Evolutionary conservation across 2,113 vertebrate species (phyloP).

Genomic region (Tursiops truncatus): DNA sequence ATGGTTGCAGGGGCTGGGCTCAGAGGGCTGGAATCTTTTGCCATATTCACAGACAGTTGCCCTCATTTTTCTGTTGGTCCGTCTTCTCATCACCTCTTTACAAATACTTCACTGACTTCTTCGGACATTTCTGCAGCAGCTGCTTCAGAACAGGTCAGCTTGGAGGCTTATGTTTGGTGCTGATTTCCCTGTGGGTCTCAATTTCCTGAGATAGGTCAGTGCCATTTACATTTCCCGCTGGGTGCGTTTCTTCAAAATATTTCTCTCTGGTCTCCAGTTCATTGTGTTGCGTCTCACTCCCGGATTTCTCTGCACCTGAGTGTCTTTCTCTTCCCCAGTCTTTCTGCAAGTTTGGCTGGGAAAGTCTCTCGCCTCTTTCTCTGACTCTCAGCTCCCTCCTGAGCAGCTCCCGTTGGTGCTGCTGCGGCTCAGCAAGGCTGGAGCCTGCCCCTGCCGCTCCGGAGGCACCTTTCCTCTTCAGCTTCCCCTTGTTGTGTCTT

Average conservation of each 20-base stretch:
- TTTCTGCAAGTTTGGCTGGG: background rate
- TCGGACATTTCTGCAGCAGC: slow-evolving; percentile 15
- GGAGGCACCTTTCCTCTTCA: background rate
- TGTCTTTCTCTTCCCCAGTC: background rate
- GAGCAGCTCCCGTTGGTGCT: background rate
- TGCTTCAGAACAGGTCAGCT: background rate
- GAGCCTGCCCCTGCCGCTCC: background rate
- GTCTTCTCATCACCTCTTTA: slow-evolving; percentile 82
- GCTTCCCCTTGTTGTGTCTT: background rate
- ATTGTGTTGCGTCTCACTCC: background rate
- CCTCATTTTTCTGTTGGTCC: slow-evolving; percentile 80
- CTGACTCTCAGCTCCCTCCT: background rate
- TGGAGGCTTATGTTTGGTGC: background rate
- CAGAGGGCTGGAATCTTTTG: slow-evolving; percentile 82
- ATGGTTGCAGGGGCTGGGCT: slow-evolving; percentile 78
- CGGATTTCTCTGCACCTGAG: background rate
- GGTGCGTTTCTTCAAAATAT: background rate
- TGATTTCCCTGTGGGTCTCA: slow-evolving; percentile 33
- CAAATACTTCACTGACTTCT: slow-evolving; percentile 61
- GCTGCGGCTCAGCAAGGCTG: background rate
- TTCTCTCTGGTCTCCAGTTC: background rate
- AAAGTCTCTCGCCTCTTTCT: background rate
- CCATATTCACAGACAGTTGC: slow-evolving; percentile 45
- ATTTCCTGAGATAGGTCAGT: slow-evolving; percentile 48
- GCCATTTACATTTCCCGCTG: slow-evolving; percentile 14